Evolutionary conservation across 1,140 invertebrate genomes (phyloP).

Genomic region (Telenomus remus): DNA sequence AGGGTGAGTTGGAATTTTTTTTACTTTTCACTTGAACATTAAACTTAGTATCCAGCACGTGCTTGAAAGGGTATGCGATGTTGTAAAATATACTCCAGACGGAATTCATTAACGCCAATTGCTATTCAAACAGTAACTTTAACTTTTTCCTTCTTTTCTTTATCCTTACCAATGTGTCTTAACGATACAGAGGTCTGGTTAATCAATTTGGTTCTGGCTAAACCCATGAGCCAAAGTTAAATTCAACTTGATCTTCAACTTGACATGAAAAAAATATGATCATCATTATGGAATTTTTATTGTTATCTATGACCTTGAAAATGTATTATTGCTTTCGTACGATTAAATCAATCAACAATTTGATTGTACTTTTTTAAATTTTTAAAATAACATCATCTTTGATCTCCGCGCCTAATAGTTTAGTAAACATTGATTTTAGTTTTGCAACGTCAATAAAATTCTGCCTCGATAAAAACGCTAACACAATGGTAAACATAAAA

Average conservation of each 20-base stretch:
- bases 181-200: constrained; percentile 26
- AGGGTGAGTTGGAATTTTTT: constrained; percentile 79
- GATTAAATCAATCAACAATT: no score
- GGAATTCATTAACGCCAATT: constrained; percentile 39
- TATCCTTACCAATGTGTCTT: constrained; percentile 33
- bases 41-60: background rate
- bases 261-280: constrained; percentile 27
- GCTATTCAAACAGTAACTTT: constrained; percentile 38
- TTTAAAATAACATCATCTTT: no score
- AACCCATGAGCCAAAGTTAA: constrained; percentile 39
- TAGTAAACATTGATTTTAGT: constrained; percentile 22
- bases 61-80: constrained; percentile 32
- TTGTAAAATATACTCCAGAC: constrained; percentile 25
- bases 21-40: background rate
- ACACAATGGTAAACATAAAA: constrained; percentile 44
- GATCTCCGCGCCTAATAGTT: constrained; percentile 17
- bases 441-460: constrained; percentile 16
- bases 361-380: no score
- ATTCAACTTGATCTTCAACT: constrained; percentile 57
- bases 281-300: constrained; percentile 29
- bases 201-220: constrained; percentile 21
- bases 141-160: constrained; percentile 31
- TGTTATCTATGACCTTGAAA: constrained; percentile 5
- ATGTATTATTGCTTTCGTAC: no score
- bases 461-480: constrained; percentile 38